Base-by-base conservation (phyloP, 2,797 vertebrate species). In the Crax fasciolata region DNA sequence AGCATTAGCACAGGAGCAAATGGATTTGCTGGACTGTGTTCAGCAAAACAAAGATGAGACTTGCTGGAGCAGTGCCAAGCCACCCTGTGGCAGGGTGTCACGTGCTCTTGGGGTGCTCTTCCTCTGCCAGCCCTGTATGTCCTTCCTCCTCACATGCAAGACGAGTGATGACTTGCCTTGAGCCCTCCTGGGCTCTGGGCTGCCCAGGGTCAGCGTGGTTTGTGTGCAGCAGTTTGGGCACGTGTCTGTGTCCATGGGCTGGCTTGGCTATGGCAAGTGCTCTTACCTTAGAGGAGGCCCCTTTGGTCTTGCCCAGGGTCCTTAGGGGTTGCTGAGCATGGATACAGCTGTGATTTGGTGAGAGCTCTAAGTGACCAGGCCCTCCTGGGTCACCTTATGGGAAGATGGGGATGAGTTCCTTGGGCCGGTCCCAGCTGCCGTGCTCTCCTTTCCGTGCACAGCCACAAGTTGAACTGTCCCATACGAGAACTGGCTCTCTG, bases 221-320 rank as follows among this genome's bases (percentile, higher is more conserved):
- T 44, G 18, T 30, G 25, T 55, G 75, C 23, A 70, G 87, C 51
- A 46, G 11, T 35, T 17, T 32, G 38, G 41, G 14, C 38, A 24
- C 0, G 0, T 51, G 35, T 12, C 32, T 27, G 5, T 17, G 19
- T 73, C 66, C 2, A 1, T 32, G 2, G 1, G 24, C 39, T 62
- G 14, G 28, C 39, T 39, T n/a, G 48, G 19, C 7, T 1, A 2
- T 18, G 39, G 43, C 28, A 58, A 20, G 1, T 62, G 25, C 5
- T 70, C 23, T 35, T 32, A 5, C 28, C 66, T 46, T 32, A 74
- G 8, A 43, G 16, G 17, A 59, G 38, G 23, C 6, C 83, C 11
- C 21, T 62, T 39, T 83, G 48, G 13, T 67, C 19, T 55, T 63
- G 13, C 9, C 84, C 10, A 2, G 18, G 35, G 11, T 71, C 20